Conservation (phyloP, 2,888 invertebrate species). For the Halictus quadricinctus region DNA sequence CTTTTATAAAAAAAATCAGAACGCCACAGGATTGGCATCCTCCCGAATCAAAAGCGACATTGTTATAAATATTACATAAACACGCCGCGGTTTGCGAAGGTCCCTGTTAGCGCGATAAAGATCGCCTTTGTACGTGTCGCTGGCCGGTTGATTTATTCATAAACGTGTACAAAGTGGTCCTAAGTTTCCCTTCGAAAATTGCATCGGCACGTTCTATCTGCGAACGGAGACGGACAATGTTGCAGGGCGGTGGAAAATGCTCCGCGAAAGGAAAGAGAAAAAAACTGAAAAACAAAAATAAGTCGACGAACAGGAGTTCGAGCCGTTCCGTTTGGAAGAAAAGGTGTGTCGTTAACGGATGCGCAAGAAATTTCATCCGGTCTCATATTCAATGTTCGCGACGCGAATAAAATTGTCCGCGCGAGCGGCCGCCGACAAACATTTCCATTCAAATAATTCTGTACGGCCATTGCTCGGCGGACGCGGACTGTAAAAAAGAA, state of each 20-base stretch:
- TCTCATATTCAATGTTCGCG: background rate
- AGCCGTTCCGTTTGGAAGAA: background rate
- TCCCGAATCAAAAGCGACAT: background rate
- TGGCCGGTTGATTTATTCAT: background rate
- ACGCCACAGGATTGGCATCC: background rate
- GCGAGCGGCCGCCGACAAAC: background rate
- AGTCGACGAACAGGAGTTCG: too few relatives aligned
- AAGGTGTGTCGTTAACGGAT: background rate
- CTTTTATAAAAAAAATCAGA: background rate
- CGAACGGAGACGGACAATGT: background rate
- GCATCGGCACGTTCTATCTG: background rate
- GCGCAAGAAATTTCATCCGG: background rate
- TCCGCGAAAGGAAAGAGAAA: background rate
- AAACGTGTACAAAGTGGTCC: background rate
- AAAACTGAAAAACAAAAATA: background rate
- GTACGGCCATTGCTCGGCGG: background rate
- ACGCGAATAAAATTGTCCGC: constrained; percentile 7
- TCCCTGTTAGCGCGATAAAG: background rate
- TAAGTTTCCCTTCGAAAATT: background rate
- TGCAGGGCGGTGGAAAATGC: background rate
- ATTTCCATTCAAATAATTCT: constrained; percentile 19
- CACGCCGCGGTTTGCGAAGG: background rate
- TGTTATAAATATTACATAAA: background rate
- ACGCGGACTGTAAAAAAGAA: background rate
- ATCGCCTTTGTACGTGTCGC: background rate